A percentile compares a stretch with the other conserved stretches of the same genome.
phyloP scores from a whole-genome alignment of 2,888 invertebrate species.

The Gryllus longicercus region DNA sequence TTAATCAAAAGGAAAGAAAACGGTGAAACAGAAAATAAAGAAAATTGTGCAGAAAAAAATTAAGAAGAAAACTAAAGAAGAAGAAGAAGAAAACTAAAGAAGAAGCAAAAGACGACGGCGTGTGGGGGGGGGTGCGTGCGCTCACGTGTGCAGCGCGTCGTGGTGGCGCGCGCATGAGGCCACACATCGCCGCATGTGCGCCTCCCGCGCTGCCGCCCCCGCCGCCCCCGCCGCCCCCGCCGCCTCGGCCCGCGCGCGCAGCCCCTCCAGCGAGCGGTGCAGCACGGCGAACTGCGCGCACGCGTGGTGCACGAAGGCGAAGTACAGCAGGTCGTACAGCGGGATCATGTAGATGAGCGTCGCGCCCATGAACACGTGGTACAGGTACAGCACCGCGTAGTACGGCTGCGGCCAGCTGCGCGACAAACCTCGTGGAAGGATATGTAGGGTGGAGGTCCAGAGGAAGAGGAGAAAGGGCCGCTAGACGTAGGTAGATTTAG shows the following conservation, averaged over 20 bases:
- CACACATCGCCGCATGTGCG: neutral
- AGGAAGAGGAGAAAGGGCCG: no score
- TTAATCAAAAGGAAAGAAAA: no score
- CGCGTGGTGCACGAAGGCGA: conserved; percentile 5
- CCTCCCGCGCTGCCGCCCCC: neutral
- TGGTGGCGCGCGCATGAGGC: neutral
- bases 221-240: neutral
- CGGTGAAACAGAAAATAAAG: no score
- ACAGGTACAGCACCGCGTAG: neutral
- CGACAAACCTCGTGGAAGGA: no score
- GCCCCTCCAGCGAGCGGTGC: neutral
- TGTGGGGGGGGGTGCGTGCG: no score
- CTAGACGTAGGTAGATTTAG: no score
- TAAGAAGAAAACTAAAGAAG: no score
- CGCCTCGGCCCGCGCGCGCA: neutral
- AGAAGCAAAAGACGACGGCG: no score
- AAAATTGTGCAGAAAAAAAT: no score
- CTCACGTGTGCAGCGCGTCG: neutral
- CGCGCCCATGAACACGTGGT: conserved; percentile 6
- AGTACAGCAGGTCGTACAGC: neutral
- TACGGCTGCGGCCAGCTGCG: neutral
- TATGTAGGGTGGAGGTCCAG: no score
- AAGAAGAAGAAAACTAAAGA: no score
- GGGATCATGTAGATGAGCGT: neutral
- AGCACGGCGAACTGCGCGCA: neutral